Base-by-base conservation (phyloP, 2,113 vertebrate genomes). In the Argyrosomus japonicus region DNA sequence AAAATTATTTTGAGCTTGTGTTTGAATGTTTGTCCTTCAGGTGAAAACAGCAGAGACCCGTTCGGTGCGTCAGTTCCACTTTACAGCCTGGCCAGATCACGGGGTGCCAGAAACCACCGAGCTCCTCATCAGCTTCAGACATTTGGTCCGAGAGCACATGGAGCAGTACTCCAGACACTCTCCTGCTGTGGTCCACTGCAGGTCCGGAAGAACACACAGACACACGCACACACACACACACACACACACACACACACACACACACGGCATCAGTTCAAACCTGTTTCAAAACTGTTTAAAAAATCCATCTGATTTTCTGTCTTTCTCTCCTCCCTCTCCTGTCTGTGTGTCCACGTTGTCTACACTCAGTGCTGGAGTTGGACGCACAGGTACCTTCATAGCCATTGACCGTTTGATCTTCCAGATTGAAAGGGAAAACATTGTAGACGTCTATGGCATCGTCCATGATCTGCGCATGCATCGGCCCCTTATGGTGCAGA, bases 31-130 rank as follows among this genome's bases (percentile, higher is more conserved):
- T 5, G 51, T 87, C 15, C 45, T 88, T 7, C 86, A 99, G 98
- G 83, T 93, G 9, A 94, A 95, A 90, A 97, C 95, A 4, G 87
- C 94, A 0, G 97, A 98, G 88, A 96, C 94, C 47, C 97, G 97
- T 53, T 83, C 90, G 0, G 90, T 99, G 63, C 95, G 97, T 9
- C 98, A 99, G n/a, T 99, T 99, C 93, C 98, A 99, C 87, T 99
- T 98, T 90, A 99, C 97, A 8, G 97, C 98, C 61, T 99, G 98
- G 98, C 98, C 98, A 0, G 98, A 99, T 90, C 98, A 99, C 0
- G 97, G 97, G 0, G 98, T 99, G 25, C 98, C 98, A 0, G 95
- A 97, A 85, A 97, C 96, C 91, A 98, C 98, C 0, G 97, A 98
- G 75, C 95, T 98, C 47, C 97, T 99, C 57, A 97, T 99, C 90